Base-by-base conservation (phyloP, 2,797 vertebrate species). In the Cyprinella venusta region DNA sequence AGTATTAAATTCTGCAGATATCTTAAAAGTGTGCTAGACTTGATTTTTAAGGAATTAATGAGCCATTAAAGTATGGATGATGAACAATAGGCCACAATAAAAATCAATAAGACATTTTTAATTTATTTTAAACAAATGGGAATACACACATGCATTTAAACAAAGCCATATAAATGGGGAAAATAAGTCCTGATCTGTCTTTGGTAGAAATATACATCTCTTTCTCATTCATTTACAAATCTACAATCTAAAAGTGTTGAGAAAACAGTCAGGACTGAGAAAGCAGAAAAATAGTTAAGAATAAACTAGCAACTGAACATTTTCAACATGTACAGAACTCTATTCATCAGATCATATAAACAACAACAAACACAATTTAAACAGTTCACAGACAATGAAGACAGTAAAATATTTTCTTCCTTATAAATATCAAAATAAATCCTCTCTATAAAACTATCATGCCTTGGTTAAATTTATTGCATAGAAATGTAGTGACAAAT, bases 401-500 rank as follows among this genome's bases (percentile, higher is more conserved):
- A 98, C 94, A 92, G 82, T 81, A 93, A 94, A 94, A 91, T 90
- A 59, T 74, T 85, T 42, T 83, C 79, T 54, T 80, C 91, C 90
- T 94, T 93, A 96, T 97, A 98, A 98, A 98, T 98, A 98, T 82
- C 93, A 96, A 96, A 96, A 96, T 96, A 96, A 94, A 96, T 94
- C 88, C 78, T 91, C 89, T 94, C 94, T 95, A 94, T 94, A 94
- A 95, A 95, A 94, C 93, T 90, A 92, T 92, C 93, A 93, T 88
- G 90, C 91, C 90, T 91, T 91, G 92, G 91, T 93, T 90, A 91
- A 89, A 89, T 91, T 91, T 90, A 90, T 95, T 98, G 96, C 97
- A 97, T 98, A 98, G 96, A 97, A 95, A 96, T 95, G 95, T 96
- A 96, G 95, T 96, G 94, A 96, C 87, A 90, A 86, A 81, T 64